Percentiles rank a stretch among this genome's conserved stretches.
These are phyloP conservation scores for Boleophthalmus pectinirostris DNA, from an alignment of 2,113 vertebrate genomes.

Conservation along the genomic window DNA sequence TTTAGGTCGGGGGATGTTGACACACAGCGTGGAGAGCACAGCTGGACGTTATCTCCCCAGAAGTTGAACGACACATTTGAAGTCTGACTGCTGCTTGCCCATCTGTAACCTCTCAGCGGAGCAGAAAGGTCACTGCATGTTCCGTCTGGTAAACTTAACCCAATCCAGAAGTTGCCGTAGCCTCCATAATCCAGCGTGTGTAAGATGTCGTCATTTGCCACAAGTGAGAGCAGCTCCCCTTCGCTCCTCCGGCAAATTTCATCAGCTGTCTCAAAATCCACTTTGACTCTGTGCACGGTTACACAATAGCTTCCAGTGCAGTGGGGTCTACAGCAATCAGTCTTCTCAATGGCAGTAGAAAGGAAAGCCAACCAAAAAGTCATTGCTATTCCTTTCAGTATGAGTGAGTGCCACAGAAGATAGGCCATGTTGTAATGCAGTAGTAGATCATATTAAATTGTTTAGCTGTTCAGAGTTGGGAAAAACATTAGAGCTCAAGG, in stretches of 20 bases:
- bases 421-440: constrained; percentile 22
- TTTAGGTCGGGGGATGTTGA: constrained; percentile 51
- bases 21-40: constrained; percentile 63
- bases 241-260: constrained; percentile 42
- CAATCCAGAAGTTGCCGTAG: constrained; percentile 71
- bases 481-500: background rate
- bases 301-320: constrained; percentile 46
- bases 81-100: constrained; percentile 27
- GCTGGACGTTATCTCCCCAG: constrained; percentile 37
- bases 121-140: constrained; percentile 58
- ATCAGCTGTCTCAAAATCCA: constrained; percentile 60
- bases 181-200: constrained; percentile 20
- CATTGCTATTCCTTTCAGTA: constrained; percentile 6
- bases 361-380: background rate
- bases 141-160: constrained; percentile 41
- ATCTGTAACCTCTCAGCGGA: constrained; percentile 57
- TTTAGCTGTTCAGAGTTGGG: background rate
- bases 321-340: constrained; percentile 29
- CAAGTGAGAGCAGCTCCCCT: constrained; percentile 55
- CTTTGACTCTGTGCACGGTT: constrained; percentile 38
- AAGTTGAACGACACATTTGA: constrained; percentile 10
- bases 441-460: constrained; percentile 19
- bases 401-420: background rate
- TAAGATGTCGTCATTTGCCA: constrained; percentile 19
- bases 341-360: background rate